Conservation (phyloP, 2,888 invertebrate species). For the Drosophila incognita region DNA sequence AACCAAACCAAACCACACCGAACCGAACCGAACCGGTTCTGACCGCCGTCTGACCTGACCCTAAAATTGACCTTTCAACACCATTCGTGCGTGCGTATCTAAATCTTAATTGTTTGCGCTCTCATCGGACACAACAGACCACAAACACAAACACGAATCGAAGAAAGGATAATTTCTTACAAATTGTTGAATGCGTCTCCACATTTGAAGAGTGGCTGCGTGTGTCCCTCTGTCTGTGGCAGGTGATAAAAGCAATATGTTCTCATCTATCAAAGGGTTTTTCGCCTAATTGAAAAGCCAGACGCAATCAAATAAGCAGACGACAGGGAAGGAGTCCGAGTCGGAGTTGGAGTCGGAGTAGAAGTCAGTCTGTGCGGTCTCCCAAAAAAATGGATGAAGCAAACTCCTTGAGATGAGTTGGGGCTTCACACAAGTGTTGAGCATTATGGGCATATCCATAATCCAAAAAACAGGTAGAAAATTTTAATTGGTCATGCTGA, state of each 20-base stretch:
- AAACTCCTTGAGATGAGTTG: constrained; percentile 31
- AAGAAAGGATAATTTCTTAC: constrained; percentile 62
- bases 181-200: constrained; percentile 42
- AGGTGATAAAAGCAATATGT: constrained; percentile 70
- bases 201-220: constrained; percentile 1
- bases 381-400: not conserved
- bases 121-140: constrained; percentile 17
- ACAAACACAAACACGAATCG: constrained; percentile 4
- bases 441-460: constrained; percentile 36
- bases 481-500: constrained; percentile 67
- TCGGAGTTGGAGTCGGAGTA: not conserved
- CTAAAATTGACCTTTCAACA: constrained; percentile 48
- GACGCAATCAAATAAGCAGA: constrained; percentile 15
- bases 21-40: constrained; percentile 39
- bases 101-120: constrained; percentile 64
- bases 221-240: constrained; percentile 29
- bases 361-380: constrained; percentile 48
- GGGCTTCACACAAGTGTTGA: constrained; percentile 33
- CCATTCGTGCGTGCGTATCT: constrained; percentile 58
- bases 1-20: not conserved
- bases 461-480: constrained; percentile 56
- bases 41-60: constrained; percentile 31
- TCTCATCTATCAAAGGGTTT: constrained; percentile 47
- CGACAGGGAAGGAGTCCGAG: not conserved
- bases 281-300: constrained; percentile 49